Evolutionary conservation across 2,797 vertebrate species (phyloP), one percentile per base, ranked within the genome.

Genomic region (Enteromius anoplus): DNA sequence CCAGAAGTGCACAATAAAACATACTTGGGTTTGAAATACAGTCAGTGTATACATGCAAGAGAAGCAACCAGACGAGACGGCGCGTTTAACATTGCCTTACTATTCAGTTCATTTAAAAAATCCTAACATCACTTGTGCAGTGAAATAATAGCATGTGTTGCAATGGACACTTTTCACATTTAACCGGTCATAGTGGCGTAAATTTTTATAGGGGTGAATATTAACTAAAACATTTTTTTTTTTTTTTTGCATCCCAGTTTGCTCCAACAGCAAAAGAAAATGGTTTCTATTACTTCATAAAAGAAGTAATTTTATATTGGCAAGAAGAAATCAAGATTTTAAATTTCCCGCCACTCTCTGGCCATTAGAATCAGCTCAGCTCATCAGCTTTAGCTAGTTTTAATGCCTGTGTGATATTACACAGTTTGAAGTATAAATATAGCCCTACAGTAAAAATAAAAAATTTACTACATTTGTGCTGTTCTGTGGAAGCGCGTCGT

Each of bases 141-240:
- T 55, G 32, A 9, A 55, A 40, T 10, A 75, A 55, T 75, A 55
- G 29, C 72, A 37, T 55, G 72, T 32, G 72, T 55, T 75, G 32
- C 21, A n/a, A 77, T 64, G 62, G 62, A 32, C 62, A 64, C 62
- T 64, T 64, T 32, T 64, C 62, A 64, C 29, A 64, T 64, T 64
- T 19, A 12, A 47, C 26, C 23, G 26, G 26, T 62, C 55, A 60
- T 29, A 29, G 58, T 12, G 26, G n/a, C 3, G 2, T 62, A 62
- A 64, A 17, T 14, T 17, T 64, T 29, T 64, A 64, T 32, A 64
- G 62, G 1, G 3, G 29, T 2, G 15, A 64, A 64, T 62, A 26
- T 29, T 3, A 26, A 60, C 58, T 14, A 14, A 23, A 60, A 12
- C 10, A 58, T 12, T 26, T 14, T 55, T 34, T 34, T 55, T 34